phyloP scores from a whole-genome alignment of 2,888 invertebrate genomes.

The Calliopum simillimum region DNA sequence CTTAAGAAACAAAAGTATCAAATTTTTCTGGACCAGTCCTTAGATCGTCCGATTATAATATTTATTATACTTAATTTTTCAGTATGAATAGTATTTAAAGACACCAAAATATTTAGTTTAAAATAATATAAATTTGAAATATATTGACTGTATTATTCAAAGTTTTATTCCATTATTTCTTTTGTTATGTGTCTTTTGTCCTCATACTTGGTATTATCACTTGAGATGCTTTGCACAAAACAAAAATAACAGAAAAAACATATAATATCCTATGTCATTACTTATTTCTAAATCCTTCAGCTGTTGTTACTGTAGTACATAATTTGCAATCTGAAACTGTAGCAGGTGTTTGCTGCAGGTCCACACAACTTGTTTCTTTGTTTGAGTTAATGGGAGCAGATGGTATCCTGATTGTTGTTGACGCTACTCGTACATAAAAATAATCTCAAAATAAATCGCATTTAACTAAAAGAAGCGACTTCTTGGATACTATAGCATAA shows the following conservation, averaged over 20 bases:
- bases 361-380: not conserved
- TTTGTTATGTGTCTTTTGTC: not conserved
- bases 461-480: not conserved
- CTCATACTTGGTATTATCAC: not conserved
- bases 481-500: not conserved
- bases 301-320: not conserved
- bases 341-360: not conserved
- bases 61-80: too few species aligned
- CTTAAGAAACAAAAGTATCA: too few species aligned
- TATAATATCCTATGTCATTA: not conserved
- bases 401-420: not conserved
- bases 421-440: not conserved
- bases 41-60: too few species aligned
- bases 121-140: too few species aligned
- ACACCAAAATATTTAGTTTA: too few species aligned
- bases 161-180: too few species aligned
- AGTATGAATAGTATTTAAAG: too few species aligned
- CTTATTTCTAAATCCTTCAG: not conserved
- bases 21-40: too few species aligned
- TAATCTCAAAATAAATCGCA: not conserved
- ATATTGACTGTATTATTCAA: too few species aligned
- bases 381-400: slow-evolving; percentile 5
- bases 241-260: not conserved
- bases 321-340: not conserved
- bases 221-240: not conserved